Evolutionary conservation across 2,113 vertebrate genomes (phyloP).

Genomic region (Monarcha castaneiventris): DNA sequence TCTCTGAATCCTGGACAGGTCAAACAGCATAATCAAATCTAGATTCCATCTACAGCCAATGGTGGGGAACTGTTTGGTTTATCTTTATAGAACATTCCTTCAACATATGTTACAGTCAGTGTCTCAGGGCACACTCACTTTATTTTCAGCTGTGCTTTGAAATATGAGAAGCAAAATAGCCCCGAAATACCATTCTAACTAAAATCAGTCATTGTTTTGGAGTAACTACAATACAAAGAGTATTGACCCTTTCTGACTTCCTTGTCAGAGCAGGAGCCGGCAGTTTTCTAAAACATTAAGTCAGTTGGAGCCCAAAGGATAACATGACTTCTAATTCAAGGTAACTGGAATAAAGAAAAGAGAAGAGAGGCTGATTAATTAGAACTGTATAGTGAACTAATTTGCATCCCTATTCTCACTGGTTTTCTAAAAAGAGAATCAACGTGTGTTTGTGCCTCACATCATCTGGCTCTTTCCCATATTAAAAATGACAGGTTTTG

Average conservation of each 20-base stretch:
- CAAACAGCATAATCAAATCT: not conserved
- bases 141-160: constrained; percentile 39
- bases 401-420: constrained; percentile 66
- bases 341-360: constrained; percentile 58
- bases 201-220: constrained; percentile 33
- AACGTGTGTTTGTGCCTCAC: constrained; percentile 13
- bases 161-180: constrained; percentile 9
- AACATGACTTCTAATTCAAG: constrained; percentile 64
- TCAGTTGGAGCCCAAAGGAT: constrained; percentile 55
- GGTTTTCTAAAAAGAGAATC: constrained; percentile 65
- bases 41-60: not conserved
- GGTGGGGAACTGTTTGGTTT: not conserved
- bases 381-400: constrained; percentile 58
- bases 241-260: constrained; percentile 1
- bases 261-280: not conserved
- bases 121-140: not conserved
- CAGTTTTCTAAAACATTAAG: constrained; percentile 29
- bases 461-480: constrained; percentile 21
- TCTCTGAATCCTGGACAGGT: not conserved
- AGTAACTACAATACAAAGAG: not conserved
- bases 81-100: constrained; percentile 9
- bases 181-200: not conserved
- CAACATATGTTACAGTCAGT: not conserved
- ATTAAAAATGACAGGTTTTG: constrained; percentile 25
- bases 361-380: constrained; percentile 55